Evolutionary conservation across 2,113 vertebrate species (phyloP).

Genomic region (Apodemus sylvaticus): DNA sequence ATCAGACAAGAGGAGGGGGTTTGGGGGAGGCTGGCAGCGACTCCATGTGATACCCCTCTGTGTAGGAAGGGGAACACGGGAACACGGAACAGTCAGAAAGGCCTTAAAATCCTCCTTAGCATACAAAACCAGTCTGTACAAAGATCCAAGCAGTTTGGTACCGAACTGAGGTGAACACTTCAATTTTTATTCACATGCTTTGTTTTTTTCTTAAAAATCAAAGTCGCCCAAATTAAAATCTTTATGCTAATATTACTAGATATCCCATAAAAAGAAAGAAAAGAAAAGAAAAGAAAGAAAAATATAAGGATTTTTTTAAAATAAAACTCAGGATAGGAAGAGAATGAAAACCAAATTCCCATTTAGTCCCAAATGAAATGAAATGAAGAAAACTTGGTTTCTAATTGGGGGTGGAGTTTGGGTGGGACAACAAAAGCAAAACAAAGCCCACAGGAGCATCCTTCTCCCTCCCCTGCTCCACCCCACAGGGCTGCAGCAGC

Average conservation of each 20-base stretch:
- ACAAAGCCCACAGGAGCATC: constrained; percentile 74
- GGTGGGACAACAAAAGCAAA: not conserved
- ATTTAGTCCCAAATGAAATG: constrained; percentile 81
- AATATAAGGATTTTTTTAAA: too few relatives aligned
- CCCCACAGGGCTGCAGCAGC: constrained; percentile 74
- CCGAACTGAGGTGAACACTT: constrained; percentile 85
- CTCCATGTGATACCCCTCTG: constrained; percentile 71
- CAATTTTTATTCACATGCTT: constrained; percentile 90
- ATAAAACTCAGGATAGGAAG: not conserved
- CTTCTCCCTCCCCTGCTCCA: constrained; percentile 72
- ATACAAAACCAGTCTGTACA: constrained; percentile 75
- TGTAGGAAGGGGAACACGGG: constrained; percentile 79
- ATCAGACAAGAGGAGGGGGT: constrained; percentile 38
- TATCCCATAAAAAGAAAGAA: too few relatives aligned
- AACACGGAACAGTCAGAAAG: constrained; percentile 63
- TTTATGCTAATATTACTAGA: too few relatives aligned
- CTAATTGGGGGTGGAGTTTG: constrained; percentile 54
- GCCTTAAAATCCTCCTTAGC: constrained; percentile 84
- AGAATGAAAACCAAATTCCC: constrained; percentile 74
- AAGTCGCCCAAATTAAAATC: too few relatives aligned
- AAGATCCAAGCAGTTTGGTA: constrained; percentile 86
- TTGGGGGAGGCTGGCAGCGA: constrained; percentile 50
- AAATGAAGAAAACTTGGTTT: constrained; percentile 81
- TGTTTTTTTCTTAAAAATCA: constrained; percentile 82
- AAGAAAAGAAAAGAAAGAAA: too few relatives aligned